A percentile compares a stretch with the other conserved stretches of the same genome.
Conservation (phyloP, 2,113 vertebrate genomes). For the Dascyllus trimaculatus region DNA sequence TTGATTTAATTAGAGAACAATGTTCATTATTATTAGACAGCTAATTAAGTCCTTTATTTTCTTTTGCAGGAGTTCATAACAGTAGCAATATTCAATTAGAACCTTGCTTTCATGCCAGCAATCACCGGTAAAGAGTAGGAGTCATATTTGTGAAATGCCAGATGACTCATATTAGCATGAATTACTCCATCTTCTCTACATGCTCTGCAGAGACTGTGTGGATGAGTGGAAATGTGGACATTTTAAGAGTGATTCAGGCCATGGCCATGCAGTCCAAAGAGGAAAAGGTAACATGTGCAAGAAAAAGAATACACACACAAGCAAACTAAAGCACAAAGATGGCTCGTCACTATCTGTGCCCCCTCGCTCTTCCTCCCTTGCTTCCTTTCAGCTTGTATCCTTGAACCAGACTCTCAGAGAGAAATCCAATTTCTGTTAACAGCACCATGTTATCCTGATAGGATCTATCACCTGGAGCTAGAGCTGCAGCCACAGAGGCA, state of each 20-base stretch:
- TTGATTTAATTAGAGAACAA: slow-evolving; percentile 10
- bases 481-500: slow-evolving; percentile 53
- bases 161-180: slow-evolving; percentile 44
- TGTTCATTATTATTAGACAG: slow-evolving; percentile 32
- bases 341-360: slow-evolving; percentile 44
- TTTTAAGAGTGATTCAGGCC: slow-evolving; percentile 15
- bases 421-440: slow-evolving; percentile 81
- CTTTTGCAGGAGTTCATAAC: slow-evolving; percentile 16
- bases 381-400: slow-evolving; percentile 41
- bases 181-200: slow-evolving; percentile 10
- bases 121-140: slow-evolving; percentile 29
- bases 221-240: neutral
- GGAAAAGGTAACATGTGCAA: slow-evolving; percentile 21
- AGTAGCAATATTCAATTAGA: slow-evolving; percentile 44
- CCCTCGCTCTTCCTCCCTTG: slow-evolving; percentile 7
- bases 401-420: slow-evolving; percentile 64
- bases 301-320: slow-evolving; percentile 23
- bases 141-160: slow-evolving; percentile 53
- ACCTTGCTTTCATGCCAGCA: slow-evolving; percentile 36
- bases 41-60: slow-evolving; percentile 30
- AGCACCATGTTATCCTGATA: slow-evolving; percentile 77
- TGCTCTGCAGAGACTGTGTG: neutral
- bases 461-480: slow-evolving; percentile 78
- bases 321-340: slow-evolving; percentile 51
- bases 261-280: neutral